Percentiles rank a stretch among this genome's conserved stretches.
Conservation (phyloP, 2,797 vertebrate genomes). For the Haliaeetus vocifer region DNA sequence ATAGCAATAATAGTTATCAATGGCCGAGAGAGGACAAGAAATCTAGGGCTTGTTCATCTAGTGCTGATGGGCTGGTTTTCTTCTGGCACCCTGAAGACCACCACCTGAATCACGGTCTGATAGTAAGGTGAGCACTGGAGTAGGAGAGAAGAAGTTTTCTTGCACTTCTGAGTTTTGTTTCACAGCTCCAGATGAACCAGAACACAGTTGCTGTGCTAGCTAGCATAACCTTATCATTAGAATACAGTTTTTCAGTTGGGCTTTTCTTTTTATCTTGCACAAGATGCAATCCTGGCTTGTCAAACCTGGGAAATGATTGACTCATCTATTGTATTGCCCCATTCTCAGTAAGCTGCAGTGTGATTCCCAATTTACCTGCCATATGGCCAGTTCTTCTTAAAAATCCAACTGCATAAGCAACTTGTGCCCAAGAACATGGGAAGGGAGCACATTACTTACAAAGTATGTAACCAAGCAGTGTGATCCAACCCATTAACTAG, state of each 20-base stretch:
- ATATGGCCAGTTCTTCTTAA: conserved; percentile 36
- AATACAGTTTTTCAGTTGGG: background rate
- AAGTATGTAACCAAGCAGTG: conserved; percentile 33
- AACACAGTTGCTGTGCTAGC: background rate
- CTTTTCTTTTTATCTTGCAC: conserved; percentile 20
- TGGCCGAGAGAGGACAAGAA: background rate
- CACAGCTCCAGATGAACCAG: background rate
- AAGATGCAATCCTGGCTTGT: conserved; percentile 11
- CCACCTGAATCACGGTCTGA: background rate
- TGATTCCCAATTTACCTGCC: conserved; percentile 51
- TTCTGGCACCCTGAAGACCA: background rate
- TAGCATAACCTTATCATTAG: background rate
- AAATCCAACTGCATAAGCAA: conserved; percentile 1
- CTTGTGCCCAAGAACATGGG: conserved; percentile 5
- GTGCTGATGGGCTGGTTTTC: background rate
- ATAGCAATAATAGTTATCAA: background rate
- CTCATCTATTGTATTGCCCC: background rate
- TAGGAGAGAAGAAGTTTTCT: background rate
- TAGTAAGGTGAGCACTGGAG: background rate
- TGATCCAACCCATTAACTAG: conserved; percentile 51
- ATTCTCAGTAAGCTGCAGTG: background rate
- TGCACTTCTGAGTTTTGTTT: background rate
- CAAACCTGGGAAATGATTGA: conserved; percentile 25
- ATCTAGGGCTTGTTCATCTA: background rate
- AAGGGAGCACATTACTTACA: conserved; percentile 42